Evolutionary conservation across 2,888 invertebrate genomes (phyloP).

Genomic region (Zootermopsis nevadensis): DNA sequence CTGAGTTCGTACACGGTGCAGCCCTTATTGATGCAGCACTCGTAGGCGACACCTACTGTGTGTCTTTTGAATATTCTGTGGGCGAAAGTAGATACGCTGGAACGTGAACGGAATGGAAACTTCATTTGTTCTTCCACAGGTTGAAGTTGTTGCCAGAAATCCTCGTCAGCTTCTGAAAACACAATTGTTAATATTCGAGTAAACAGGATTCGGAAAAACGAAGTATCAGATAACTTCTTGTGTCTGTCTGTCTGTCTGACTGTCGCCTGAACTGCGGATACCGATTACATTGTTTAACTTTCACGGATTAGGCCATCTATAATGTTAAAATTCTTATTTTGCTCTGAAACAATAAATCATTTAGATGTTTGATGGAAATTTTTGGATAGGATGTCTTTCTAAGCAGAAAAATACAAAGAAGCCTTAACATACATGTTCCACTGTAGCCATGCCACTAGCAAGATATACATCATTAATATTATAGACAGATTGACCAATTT

Average conservation of each 20-base stretch:
- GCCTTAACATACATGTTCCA: too few relatives aligned
- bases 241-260: not conserved
- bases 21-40: constrained; percentile 63
- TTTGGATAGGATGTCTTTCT: too few relatives aligned
- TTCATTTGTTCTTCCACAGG: constrained; percentile 35
- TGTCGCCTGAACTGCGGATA: not conserved
- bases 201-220: not conserved
- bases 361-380: too few relatives aligned
- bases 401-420: too few relatives aligned
- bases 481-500: too few relatives aligned
- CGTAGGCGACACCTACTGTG: constrained; percentile 60
- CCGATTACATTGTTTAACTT: too few relatives aligned
- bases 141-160: constrained; percentile 37
- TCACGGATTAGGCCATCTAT: too few relatives aligned
- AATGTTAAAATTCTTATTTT: too few relatives aligned
- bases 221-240: not conserved
- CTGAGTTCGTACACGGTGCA: constrained; percentile 61
- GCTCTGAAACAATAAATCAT: too few relatives aligned
- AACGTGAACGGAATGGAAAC: constrained; percentile 59
- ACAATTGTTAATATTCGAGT: not conserved
- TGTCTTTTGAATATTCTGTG: constrained; percentile 57
- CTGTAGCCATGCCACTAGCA: too few relatives aligned
- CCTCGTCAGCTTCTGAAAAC: constrained; percentile 3
- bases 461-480: too few relatives aligned
- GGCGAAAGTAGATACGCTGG: constrained; percentile 59